phyloP scores from a whole-genome alignment of 2,888 invertebrate species.

The Chrysolina haemoptera region DNA sequence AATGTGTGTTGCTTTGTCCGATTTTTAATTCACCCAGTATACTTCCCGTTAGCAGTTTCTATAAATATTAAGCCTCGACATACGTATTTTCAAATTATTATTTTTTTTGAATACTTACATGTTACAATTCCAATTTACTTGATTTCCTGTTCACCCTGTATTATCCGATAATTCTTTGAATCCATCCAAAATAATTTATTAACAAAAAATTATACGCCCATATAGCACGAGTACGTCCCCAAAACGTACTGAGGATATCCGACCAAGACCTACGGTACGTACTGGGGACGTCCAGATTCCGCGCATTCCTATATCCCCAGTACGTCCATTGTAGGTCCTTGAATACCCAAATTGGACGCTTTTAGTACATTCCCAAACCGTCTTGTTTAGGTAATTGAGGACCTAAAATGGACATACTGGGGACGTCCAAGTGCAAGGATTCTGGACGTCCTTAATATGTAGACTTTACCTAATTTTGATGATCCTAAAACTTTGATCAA shows the following conservation, averaged over 20 bases:
- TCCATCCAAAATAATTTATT: too few relatives aligned
- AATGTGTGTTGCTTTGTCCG: too few relatives aligned
- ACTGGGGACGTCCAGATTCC: slow-evolving; percentile 11
- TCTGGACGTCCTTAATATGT: background rate
- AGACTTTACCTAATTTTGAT: background rate
- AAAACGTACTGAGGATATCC: slow-evolving; percentile 6
- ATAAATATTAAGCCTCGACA: too few relatives aligned
- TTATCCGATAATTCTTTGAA: too few relatives aligned
- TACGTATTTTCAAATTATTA: too few relatives aligned
- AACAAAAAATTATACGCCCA: too few relatives aligned
- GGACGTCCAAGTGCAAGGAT: background rate
- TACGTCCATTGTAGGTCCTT: slow-evolving; percentile 9
- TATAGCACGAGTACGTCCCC: too few relatives aligned
- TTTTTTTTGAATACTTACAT: too few relatives aligned
- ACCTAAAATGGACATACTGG: background rate
- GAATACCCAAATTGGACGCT: slow-evolving; percentile 7
- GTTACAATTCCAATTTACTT: too few relatives aligned
- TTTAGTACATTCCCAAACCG: background rate
- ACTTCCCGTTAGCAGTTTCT: too few relatives aligned
- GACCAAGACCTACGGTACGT: background rate
- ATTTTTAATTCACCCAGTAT: too few relatives aligned
- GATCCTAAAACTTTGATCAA: background rate
- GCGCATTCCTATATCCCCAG: slow-evolving; percentile 1
- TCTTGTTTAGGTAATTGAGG: slow-evolving; percentile 8
- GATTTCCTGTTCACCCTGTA: too few relatives aligned